Evolutionary conservation across 2,113 vertebrate species (phyloP), one percentile per base, ranked within the genome.

Genomic region (Bos indicus): DNA sequence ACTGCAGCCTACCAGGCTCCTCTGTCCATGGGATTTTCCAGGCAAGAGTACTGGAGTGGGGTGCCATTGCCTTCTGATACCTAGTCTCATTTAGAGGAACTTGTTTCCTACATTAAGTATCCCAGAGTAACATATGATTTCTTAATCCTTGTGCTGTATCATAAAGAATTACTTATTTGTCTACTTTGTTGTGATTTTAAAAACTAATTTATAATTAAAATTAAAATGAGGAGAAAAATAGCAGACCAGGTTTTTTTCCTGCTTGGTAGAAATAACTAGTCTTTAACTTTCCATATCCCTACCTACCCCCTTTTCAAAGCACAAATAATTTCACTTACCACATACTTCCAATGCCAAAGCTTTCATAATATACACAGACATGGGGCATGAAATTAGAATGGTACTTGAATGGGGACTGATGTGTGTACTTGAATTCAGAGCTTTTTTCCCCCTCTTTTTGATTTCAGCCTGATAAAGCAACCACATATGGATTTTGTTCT

Each of bases 181-280:
- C 33, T 2, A 94, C 30, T 97, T 97, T 84, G n/a, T 60, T 96
- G 48, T 96, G 26, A 77, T 95, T 94, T 94, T 90, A 48, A 59
- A 98, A 81, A 30, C 57, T 89, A 88, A 96, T 92, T 92, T 95
- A 94, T 40, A 52, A 84, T 92, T 40, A 95, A 90, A 97, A 96
- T 81, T 94, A 94, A 97, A 94, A 14, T 56, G 56, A 94, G 28
- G 74, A 89, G 36, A 80, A 94, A 77, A 93, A 91, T 25, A 96
- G 86, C 91, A 87, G 48, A 78, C 54, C 80, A 89, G 33, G 43
- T 40, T 97, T 97, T 96, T 28, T 88, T 94, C 21, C 17, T 91
- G 46, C 36, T 97, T 90, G 23, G 85, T 93, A 91, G 48, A 92
- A 92, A 74, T 59, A 88, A 87, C 96, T 97, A 94, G 83, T 86